These are phyloP conservation scores for Metopia argyrocephala DNA, from an alignment of 2,888 invertebrate genomes.

Conservation along the genomic window DNA sequence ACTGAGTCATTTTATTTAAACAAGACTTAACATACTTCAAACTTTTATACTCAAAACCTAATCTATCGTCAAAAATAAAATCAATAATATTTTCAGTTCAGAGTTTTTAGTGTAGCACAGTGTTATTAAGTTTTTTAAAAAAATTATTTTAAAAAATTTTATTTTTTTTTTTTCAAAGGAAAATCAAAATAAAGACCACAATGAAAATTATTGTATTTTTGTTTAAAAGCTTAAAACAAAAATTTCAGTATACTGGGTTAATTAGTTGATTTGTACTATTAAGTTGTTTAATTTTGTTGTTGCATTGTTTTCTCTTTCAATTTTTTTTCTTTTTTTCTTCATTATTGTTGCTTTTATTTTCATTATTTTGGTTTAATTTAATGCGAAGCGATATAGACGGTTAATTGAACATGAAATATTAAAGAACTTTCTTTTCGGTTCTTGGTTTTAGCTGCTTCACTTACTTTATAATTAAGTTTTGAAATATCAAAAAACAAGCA, in stretches of 20 bases:
- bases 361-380: constrained; percentile 21
- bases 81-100: no score
- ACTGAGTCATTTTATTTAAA: no score
- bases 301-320: constrained; percentile 19
- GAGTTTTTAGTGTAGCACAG: no score
- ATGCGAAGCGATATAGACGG: constrained; percentile 20
- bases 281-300: constrained; percentile 22
- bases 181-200: background rate
- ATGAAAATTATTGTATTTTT: background rate
- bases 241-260: constrained; percentile 32
- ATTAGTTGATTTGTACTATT: constrained; percentile 27
- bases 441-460: constrained; percentile 33
- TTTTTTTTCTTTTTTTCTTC: background rate
- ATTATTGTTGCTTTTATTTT: constrained; percentile 7
- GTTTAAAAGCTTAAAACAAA: background rate
- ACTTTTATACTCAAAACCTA: no score
- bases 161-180: no score
- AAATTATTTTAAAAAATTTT: no score
- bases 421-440: constrained; percentile 41
- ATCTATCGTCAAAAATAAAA: no score
- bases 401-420: constrained; percentile 52
- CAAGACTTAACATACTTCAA: no score
- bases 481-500: background rate
- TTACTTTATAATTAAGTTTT: constrained; percentile 50
- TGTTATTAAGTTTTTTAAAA: no score